Evolutionary conservation across 2,797 vertebrate genomes (phyloP), one percentile per base, ranked within the genome.

Genomic region (Falco cherrug): DNA sequence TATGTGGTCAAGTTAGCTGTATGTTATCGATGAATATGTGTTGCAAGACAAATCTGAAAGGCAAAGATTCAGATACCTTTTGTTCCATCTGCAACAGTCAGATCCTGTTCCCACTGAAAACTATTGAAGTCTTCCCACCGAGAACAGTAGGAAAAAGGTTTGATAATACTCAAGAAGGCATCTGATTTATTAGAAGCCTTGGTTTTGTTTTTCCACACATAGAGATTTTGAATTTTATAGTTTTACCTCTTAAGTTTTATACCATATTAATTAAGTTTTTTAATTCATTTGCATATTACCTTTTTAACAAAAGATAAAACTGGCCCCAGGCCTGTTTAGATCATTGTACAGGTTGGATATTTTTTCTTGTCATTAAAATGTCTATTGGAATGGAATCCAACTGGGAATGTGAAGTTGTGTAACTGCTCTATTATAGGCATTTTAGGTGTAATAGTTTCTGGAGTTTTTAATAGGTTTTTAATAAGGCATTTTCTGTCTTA

Each of bases 191-290:
- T 56, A 50, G 26, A 43, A 83, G 9, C 8, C 12, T 37, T 37
- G 37, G 37, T 37, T 37, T 43, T 41, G 6, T 11, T 83, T 80
- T 76, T 47, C 26, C 35, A 54, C 1, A 17, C 4, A 4, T 2
- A 35, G 13, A 50, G 6, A 50, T 69, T 76, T 81, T 76, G 14
- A n/a, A 33, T 76, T 54, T 37, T 37, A 37, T 37, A 37, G 37
- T 37, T 37, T 37, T 37, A 37, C 37, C 37, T 37, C 37, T 37
- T 43, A 70, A 48, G 75, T 60, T 37, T 86, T 71, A 65, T 73
- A 31, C 10, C 5, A 41, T 33, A 0, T 0, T n/a, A 39, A 31
- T 17, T 26, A 19, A 1, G 2, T 1, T 0, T 6, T 12, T 22
- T 14, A 31, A 37, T 71, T 76, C 0, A 28, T 65, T 69, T 69